Percentiles rank a stretch among this genome's conserved stretches.
phyloP scores from a whole-genome alignment of 2,888 invertebrate species.

The Margaritifera margaritifera region DNA sequence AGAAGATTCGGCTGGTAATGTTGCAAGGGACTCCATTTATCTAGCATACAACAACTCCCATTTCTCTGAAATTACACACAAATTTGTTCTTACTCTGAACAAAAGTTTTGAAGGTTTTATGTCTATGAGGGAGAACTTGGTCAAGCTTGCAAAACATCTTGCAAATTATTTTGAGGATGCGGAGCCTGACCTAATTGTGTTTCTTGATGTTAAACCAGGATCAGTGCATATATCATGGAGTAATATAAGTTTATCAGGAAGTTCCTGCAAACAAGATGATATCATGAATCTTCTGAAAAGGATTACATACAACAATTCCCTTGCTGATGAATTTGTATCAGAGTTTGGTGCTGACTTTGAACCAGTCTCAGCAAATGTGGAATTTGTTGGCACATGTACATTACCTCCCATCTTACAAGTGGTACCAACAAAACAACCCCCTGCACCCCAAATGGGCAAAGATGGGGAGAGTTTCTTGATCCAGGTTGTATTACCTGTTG shows the following conservation, averaged over 20 bases:
- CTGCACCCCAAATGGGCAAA: conserved; percentile 9
- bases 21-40: conserved; percentile 36
- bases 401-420: conserved; percentile 14
- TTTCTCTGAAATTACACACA: conserved; percentile 28
- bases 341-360: conserved; percentile 10
- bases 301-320: conserved; percentile 19
- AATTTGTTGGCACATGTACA: conserved; percentile 29
- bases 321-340: conserved; percentile 13
- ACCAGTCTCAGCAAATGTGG: conserved; percentile 19
- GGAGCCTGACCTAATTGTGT: conserved; percentile 22
- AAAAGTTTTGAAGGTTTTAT: conserved; percentile 18
- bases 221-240: conserved; percentile 30
- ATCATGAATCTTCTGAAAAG: conserved; percentile 26
- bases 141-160: conserved; percentile 21
- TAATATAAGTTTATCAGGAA: conserved; percentile 32
- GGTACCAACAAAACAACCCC: conserved; percentile 17
- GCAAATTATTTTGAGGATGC: conserved; percentile 26
- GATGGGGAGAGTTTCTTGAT: conserved; percentile 36
- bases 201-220: conserved; percentile 23
- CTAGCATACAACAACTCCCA: conserved; percentile 30
- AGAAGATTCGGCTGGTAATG: conserved; percentile 31
- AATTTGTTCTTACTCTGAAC: conserved; percentile 24
- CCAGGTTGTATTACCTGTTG: conserved; percentile 38
- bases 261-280: conserved; percentile 15
- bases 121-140: conserved; percentile 16